Percentiles rank a stretch among this genome's conserved stretches.
Conservation (phyloP, 2,888 invertebrate genomes). For the Erebia ligea region DNA sequence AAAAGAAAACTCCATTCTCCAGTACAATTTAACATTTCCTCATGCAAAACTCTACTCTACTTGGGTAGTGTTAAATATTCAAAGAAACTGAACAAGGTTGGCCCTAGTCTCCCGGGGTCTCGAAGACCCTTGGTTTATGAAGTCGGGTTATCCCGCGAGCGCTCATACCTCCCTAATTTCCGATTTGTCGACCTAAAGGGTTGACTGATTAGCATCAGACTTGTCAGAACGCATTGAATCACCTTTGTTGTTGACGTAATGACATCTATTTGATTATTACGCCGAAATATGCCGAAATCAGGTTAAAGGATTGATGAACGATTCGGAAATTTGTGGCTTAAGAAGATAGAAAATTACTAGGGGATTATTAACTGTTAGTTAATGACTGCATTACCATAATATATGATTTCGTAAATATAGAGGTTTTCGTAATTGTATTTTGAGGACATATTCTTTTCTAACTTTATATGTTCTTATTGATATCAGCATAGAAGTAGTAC, state of each 20-base stretch:
- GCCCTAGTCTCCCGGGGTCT: constrained; percentile 64
- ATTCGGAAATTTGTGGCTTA: background rate
- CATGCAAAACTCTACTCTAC: constrained; percentile 63
- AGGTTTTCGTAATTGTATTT: too few relatives aligned
- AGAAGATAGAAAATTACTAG: background rate
- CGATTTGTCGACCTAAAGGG: constrained; percentile 81
- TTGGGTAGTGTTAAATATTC: constrained; percentile 77
- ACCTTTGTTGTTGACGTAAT: constrained; percentile 63
- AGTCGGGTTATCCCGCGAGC: constrained; percentile 72
- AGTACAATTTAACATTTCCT: constrained; percentile 39
- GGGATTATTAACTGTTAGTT: background rate
- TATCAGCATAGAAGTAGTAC: too few relatives aligned
- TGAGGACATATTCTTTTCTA: too few relatives aligned
- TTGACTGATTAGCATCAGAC: constrained; percentile 81
- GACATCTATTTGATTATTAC: constrained; percentile 57
- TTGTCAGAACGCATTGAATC: constrained; percentile 71
- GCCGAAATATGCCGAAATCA: constrained; percentile 44
- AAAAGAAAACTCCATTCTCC: too few relatives aligned
- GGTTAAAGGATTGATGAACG: constrained; percentile 52
- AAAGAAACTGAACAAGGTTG: constrained; percentile 71
- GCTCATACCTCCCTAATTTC: constrained; percentile 79
- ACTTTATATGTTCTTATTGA: too few relatives aligned
- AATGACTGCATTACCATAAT: background rate
- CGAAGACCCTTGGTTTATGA: constrained; percentile 54
- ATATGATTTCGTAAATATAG: too few relatives aligned